Percentiles rank a stretch among this genome's conserved stretches.
These are phyloP conservation scores for Timandra comae DNA, from an alignment of 2,888 invertebrate genomes.

Conservation along the genomic window DNA sequence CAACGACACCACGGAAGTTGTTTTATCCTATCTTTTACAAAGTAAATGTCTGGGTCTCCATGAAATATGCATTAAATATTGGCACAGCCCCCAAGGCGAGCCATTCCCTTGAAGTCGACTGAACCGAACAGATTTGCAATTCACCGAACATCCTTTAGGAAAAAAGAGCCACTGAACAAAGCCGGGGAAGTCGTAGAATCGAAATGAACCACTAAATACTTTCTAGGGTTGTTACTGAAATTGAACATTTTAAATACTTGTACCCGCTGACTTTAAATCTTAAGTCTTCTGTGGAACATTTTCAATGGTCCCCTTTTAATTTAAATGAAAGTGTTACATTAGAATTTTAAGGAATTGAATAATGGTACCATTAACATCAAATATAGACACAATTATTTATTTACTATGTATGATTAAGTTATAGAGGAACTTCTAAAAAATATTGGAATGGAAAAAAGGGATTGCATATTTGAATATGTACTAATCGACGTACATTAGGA, in stretches of 20 bases:
- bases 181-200: constrained; percentile 46
- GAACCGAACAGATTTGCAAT: constrained; percentile 70
- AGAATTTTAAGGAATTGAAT: no score
- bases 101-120: constrained; percentile 65
- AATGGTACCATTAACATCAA: no score
- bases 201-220: constrained; percentile 60
- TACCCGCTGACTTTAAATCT: no score
- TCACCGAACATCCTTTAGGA: constrained; percentile 66
- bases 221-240: constrained; percentile 19
- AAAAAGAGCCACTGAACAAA: constrained; percentile 61
- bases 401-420: no score
- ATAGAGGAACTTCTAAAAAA: no score
- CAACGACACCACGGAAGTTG: constrained; percentile 43
- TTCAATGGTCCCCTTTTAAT: no score
- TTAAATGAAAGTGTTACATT: no score
- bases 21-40: constrained; percentile 61
- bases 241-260: neutral
- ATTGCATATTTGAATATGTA: no score
- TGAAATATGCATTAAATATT: constrained; percentile 76
- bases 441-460: no score
- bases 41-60: constrained; percentile 59
- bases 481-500: no score
- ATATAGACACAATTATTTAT: no score
- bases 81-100: constrained; percentile 56
- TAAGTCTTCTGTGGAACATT: no score